phyloP scores from a whole-genome alignment of 2,797 vertebrate genomes.

The Dipus sagitta region DNA sequence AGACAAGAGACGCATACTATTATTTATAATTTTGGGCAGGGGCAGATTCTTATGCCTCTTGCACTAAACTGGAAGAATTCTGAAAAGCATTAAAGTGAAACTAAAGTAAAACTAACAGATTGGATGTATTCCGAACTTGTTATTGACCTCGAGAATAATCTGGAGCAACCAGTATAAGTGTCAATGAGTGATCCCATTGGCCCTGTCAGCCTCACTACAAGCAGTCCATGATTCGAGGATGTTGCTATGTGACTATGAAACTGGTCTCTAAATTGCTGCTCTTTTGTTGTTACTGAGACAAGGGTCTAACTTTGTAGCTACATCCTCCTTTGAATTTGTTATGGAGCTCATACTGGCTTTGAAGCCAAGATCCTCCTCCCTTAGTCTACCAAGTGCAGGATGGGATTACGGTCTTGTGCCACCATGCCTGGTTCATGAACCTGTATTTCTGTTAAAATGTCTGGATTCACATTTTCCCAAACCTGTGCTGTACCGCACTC shows the following conservation, averaged over 20 bases:
- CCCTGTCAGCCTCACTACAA: background rate
- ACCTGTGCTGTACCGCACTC: background rate
- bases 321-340: too few species aligned
- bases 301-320: background rate
- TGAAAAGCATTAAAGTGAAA: conserved; percentile 11
- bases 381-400: too few species aligned
- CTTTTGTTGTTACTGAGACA: too few species aligned
- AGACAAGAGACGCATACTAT: background rate
- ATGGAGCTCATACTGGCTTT: too few species aligned
- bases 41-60: background rate
- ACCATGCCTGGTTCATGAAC: background rate
- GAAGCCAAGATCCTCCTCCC: too few species aligned
- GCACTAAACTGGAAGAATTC: background rate
- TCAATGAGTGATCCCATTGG: background rate
- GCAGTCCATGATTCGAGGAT: background rate
- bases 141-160: background rate
- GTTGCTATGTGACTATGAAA: background rate
- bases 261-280: background rate
- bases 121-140: background rate
- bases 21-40: background rate
- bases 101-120: background rate
- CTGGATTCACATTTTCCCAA: conserved; percentile 4
- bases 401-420: too few species aligned
- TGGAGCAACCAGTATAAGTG: background rate
- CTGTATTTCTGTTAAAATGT: conserved; percentile 31